These are phyloP conservation scores for Drosophila bifasciata DNA, from an alignment of 1,140 invertebrate species.

Conservation along the genomic window DNA sequence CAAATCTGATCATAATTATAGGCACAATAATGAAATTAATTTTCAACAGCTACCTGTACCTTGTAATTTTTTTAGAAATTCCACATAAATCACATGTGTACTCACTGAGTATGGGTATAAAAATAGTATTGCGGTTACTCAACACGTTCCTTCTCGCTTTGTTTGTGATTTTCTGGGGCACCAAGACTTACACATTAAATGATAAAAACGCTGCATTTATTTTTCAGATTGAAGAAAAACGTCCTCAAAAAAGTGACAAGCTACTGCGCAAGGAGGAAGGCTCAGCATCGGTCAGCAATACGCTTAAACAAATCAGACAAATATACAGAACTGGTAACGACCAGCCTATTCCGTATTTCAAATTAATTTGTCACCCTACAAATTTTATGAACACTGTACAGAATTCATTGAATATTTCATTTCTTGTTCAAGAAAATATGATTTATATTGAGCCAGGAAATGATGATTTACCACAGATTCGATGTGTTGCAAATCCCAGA, in stretches of 20 bases:
- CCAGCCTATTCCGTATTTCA: slow-evolving; percentile 67
- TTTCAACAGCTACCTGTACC: too few species aligned
- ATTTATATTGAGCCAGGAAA: slow-evolving; percentile 43
- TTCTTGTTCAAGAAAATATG: slow-evolving; percentile 62
- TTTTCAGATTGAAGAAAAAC: slow-evolving; percentile 55
- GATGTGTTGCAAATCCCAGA: slow-evolving; percentile 12
- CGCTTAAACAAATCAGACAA: slow-evolving; percentile 49
- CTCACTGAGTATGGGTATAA: too few species aligned
- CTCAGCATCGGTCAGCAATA: slow-evolving; percentile 42
- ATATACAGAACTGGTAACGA: slow-evolving; percentile 43
- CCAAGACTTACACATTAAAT: too few species aligned
- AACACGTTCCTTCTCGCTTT: too few species aligned
- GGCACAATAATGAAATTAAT: too few species aligned
- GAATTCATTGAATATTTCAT: slow-evolving; percentile 65
- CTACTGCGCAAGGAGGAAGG: slow-evolving; percentile 70
- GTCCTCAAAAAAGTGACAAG: slow-evolving; percentile 59
- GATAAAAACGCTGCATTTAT: not conserved
- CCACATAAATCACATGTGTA: too few species aligned
- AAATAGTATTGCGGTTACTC: too few species aligned
- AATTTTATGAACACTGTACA: slow-evolving; percentile 72
- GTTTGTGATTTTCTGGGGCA: too few species aligned
- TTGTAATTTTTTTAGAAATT: too few species aligned
- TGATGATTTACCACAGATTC: slow-evolving; percentile 54
- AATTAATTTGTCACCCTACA: slow-evolving; percentile 63
- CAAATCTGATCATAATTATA: too few species aligned